Percentiles rank a stretch among this genome's conserved stretches.
These are phyloP conservation scores for Diacarnus erythraeanus DNA, from an alignment of 37 sponge, comb jelly and placozoan genomes.

Conservation along the genomic window DNA sequence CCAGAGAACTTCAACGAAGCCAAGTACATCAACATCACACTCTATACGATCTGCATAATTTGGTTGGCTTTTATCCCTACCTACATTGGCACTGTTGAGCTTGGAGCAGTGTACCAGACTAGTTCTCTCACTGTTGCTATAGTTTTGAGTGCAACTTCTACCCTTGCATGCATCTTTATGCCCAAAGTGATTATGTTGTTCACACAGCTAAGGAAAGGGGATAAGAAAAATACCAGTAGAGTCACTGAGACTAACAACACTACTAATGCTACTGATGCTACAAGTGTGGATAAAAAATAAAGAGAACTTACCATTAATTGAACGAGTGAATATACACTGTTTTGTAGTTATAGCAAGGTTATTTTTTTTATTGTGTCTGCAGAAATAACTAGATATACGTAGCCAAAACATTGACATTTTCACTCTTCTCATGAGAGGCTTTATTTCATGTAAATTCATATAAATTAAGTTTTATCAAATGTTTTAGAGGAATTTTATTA, in stretches of 20 bases:
- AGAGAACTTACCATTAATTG: too few species aligned
- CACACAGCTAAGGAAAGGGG: not conserved
- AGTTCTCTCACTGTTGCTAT: not conserved
- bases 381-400: too few species aligned
- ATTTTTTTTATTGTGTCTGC: too few species aligned
- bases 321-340: too few species aligned
- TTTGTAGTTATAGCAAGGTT: too few species aligned
- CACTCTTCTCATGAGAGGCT: too few species aligned
- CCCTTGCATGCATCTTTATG: not conserved
- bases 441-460: too few species aligned
- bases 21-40: conserved; percentile 50
- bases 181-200: not conserved
- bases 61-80: conserved; percentile 70
- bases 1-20: conserved; percentile 75
- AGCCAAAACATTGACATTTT: too few species aligned
- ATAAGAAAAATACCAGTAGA: not conserved
- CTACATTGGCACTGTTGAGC: conserved; percentile 25
- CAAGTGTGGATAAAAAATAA: not conserved
- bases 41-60: conserved; percentile 36
- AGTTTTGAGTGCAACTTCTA: conserved; percentile 3
- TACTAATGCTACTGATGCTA: not conserved
- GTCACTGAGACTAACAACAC: not conserved
- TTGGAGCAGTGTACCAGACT: conserved; percentile 15
- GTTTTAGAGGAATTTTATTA: too few species aligned
- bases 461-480: too few species aligned